These are phyloP conservation scores for Hybognathus amarus DNA, from an alignment of 2,797 vertebrate species.

Conservation along the genomic window DNA sequence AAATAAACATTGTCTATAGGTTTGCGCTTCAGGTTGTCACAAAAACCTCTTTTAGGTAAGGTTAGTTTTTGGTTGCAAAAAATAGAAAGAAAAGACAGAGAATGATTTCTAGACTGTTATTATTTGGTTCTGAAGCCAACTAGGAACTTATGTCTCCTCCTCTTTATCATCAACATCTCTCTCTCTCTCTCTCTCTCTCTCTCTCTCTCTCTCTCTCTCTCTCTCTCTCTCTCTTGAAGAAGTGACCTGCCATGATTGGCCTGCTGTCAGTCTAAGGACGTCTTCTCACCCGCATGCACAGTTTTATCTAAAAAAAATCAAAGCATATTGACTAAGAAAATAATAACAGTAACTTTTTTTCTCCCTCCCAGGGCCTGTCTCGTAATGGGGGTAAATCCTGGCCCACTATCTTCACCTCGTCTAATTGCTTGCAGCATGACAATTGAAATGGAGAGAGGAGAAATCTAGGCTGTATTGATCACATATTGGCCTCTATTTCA, in stretches of 20 bases:
- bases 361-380: conserved; percentile 29
- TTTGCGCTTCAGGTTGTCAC: not conserved
- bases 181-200: conserved; percentile 15
- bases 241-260: conserved; percentile 50
- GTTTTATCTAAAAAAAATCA: conserved; percentile 52
- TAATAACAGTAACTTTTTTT: conserved; percentile 52
- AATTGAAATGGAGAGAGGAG: conserved; percentile 76
- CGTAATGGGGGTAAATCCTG: conserved; percentile 51
- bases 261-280: conserved; percentile 55
- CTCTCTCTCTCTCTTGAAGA: conserved; percentile 37
- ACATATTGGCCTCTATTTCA: conserved; percentile 78
- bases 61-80: not conserved
- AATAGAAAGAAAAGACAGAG: not conserved
- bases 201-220: conserved; percentile 40
- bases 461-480: conserved; percentile 82
- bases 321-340: conserved; percentile 51
- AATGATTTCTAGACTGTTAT: not conserved
- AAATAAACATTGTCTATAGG: not conserved
- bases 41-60: not conserved
- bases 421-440: conserved; percentile 82
- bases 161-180: not conserved
- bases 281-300: conserved; percentile 27
- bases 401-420: conserved; percentile 52
- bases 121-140: not conserved
- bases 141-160: not conserved